A percentile compares a stretch with the other conserved stretches of the same genome.
Conservation (phyloP, 2,888 invertebrate genomes). For the Scaptomyza tumidula region DNA sequence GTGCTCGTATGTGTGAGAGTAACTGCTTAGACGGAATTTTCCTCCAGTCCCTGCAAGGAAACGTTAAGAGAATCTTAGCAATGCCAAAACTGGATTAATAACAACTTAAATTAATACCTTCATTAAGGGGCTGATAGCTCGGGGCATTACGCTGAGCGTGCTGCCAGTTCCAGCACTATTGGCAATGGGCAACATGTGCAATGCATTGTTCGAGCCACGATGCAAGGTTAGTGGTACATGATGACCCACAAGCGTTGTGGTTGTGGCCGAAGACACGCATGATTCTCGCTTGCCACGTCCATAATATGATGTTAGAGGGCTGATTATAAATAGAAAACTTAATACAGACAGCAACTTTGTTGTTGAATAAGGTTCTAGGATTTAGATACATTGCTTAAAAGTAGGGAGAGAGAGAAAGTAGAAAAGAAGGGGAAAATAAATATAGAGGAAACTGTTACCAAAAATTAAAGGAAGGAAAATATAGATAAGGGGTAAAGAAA, state of each 20-base stretch:
- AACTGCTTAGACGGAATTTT: constrained; percentile 82
- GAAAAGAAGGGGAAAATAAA: background rate
- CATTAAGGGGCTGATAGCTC: constrained; percentile 84
- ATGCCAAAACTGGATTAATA: constrained; percentile 9
- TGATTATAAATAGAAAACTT: constrained; percentile 76
- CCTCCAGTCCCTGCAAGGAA: constrained; percentile 82
- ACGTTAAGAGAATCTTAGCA: background rate
- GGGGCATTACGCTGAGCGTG: constrained; percentile 77
- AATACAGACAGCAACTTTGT: constrained; percentile 24
- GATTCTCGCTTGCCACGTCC: constrained; percentile 89
- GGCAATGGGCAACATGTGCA: constrained; percentile 79
- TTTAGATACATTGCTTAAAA: background rate
- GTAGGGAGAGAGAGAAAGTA: background rate
- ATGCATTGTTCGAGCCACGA: constrained; percentile 83
- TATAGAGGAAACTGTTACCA: background rate
- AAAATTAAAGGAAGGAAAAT: background rate
- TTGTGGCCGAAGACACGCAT: constrained; percentile 91
- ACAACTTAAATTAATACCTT: constrained; percentile 71
- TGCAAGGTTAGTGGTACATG: constrained; percentile 80
- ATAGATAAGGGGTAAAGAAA: background rate
- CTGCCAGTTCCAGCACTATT: constrained; percentile 63
- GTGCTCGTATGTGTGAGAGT: background rate
- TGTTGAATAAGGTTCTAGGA: background rate
- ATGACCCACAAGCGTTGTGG: constrained; percentile 89
- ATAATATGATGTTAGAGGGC: constrained; percentile 88